Evolutionary conservation across 1,140 invertebrate species (phyloP).

Genomic region (Chrysoperla carnea): DNA sequence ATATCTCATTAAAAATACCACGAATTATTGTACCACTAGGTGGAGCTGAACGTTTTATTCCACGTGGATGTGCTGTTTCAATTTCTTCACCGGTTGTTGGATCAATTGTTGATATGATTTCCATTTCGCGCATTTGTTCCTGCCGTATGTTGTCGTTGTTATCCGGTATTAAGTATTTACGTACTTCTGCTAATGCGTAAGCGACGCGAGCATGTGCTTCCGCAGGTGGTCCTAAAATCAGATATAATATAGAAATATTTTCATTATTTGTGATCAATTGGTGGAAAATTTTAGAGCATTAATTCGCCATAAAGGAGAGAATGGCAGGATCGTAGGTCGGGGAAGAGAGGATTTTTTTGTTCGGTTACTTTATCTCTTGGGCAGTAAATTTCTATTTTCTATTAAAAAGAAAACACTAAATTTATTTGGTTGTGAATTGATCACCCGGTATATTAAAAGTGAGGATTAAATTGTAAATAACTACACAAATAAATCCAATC

Average conservation of each 20-base stretch:
- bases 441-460: too few relatives aligned
- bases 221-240: slow-evolving; percentile 51
- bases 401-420: too few relatives aligned
- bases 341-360: too few relatives aligned
- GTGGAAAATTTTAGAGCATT: too few relatives aligned
- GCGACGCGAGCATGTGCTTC: slow-evolving; percentile 80
- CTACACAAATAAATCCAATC: too few relatives aligned
- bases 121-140: slow-evolving; percentile 58
- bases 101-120: slow-evolving; percentile 25
- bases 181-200: slow-evolving; percentile 63
- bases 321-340: too few relatives aligned
- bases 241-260: not conserved
- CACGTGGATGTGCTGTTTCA: slow-evolving; percentile 14
- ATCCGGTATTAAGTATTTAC: slow-evolving; percentile 54
- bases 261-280: too few relatives aligned
- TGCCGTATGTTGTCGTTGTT: slow-evolving; percentile 65
- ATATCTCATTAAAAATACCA: not conserved
- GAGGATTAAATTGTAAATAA: too few relatives aligned
- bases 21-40: slow-evolving; percentile 15
- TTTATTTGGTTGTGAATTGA: too few relatives aligned
- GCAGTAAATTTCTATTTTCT: too few relatives aligned
- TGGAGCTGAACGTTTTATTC: slow-evolving; percentile 6
- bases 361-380: too few relatives aligned
- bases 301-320: too few relatives aligned
- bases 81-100: slow-evolving; percentile 16